Evolutionary conservation across 2,113 vertebrate species (phyloP).

Genomic region (Gila orcuttii): DNA sequence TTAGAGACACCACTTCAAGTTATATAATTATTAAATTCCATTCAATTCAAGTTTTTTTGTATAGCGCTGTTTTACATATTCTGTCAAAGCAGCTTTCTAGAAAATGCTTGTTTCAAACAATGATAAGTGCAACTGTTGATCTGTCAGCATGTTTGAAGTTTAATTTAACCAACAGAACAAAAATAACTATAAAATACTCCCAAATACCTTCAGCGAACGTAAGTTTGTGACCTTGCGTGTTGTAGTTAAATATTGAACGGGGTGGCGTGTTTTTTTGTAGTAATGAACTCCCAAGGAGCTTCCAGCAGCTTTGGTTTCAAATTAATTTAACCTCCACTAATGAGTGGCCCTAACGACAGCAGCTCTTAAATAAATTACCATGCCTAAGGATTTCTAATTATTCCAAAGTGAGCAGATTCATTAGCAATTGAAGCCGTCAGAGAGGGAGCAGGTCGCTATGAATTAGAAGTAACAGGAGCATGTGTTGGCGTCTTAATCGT

Average conservation of each 20-base stretch:
- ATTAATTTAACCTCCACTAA: conserved; percentile 88
- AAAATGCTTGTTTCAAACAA: neutral
- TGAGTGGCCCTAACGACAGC: conserved; percentile 79
- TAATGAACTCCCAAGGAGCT: conserved; percentile 82
- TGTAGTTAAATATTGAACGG: conserved; percentile 77
- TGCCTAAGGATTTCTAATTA: conserved; percentile 89
- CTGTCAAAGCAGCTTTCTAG: no score
- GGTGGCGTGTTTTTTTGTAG: conserved; percentile 66
- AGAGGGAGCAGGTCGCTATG: conserved; percentile 75
- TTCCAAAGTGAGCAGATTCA: conserved; percentile 84
- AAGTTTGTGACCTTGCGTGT: conserved; percentile 56
- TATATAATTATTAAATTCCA: no score
- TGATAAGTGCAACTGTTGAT: neutral
- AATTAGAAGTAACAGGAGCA: conserved; percentile 81
- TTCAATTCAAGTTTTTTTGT: no score
- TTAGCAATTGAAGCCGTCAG: conserved; percentile 84
- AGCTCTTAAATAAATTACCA: conserved; percentile 86
- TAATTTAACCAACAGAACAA: neutral
- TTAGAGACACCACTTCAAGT: neutral
- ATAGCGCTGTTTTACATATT: no score
- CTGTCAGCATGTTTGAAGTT: neutral
- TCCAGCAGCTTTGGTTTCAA: conserved; percentile 84
- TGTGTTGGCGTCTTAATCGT: conserved; percentile 81
- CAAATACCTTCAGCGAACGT: neutral
- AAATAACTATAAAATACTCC: neutral